These are phyloP conservation scores for Piscicola geometra DNA, from an alignment of 2,888 invertebrate species.

Conservation along the genomic window DNA sequence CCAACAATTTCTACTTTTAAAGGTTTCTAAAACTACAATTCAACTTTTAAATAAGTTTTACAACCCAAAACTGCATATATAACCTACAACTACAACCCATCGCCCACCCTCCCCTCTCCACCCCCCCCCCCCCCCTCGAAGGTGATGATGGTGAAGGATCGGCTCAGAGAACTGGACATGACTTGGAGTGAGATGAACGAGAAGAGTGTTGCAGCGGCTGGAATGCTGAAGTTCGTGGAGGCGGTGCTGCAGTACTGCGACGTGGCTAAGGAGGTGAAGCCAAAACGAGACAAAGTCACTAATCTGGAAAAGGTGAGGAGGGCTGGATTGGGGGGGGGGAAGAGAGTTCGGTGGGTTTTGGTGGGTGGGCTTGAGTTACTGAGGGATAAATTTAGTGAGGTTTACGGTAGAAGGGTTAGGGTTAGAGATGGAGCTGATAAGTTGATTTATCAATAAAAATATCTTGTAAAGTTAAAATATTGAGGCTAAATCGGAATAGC, in stretches of 20 bases:
- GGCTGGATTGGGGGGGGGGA: not conserved
- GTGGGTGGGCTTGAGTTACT: not conserved
- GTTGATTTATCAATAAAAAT: no score
- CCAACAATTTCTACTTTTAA: no score
- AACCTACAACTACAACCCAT: no score
- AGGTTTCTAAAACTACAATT: no score
- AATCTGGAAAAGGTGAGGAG: not conserved
- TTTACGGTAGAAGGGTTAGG: no score
- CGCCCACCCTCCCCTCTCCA: no score
- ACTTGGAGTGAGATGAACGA: conserved; percentile 72
- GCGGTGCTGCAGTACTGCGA: conserved; percentile 85
- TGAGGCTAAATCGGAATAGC: no score
- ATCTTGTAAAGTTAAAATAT: no score
- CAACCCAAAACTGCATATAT: no score
- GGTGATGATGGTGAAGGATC: conserved; percentile 43
- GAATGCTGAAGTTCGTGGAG: conserved; percentile 75
- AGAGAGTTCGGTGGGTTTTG: not conserved
- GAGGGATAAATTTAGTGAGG: no score
- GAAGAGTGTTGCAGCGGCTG: conserved; percentile 80
- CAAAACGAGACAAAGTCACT: conserved; percentile 63
- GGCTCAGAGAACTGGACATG: conserved; percentile 56
- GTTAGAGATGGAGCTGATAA: no score
- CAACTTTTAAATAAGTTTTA: no score
- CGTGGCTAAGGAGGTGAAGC: conserved; percentile 71
- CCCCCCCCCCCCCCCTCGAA: not conserved